Base-by-base conservation (phyloP, 2,113 vertebrate species). In the Rhabdomys dilectus region DNA sequence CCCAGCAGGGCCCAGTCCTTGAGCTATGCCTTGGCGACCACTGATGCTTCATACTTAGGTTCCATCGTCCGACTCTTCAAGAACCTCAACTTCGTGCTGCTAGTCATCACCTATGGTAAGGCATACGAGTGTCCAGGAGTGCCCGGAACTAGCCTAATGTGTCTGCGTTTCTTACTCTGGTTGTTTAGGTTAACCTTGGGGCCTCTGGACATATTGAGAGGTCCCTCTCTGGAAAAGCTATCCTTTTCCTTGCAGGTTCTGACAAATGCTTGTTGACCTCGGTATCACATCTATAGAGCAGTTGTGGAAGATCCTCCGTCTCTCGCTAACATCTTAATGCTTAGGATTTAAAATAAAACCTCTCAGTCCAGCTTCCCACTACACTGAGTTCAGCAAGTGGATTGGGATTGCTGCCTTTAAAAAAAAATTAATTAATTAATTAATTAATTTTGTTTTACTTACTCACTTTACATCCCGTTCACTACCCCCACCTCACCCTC, bases 61-160 rank as follows among this genome's bases (percentile, higher is more conserved):
- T 99, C 99, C 22, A 98, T 99, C 89, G 0, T 97, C 78, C 98
- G 98, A 75, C 98, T 99, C 94, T 98, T 99, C 93, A 85, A 95
- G 94, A 99, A 99, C 96, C 96, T 97, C 95, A 98, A 99, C 97
- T 99, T 99, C 89, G 97, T 99, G 98, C 98, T 99, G 42, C 99
- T 99, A 29, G 92, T 99, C 97, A 93, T 99, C 97, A 99, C 98
- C 93, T 99, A 99, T 0, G 99, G 99, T 99, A 98, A 98, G 98
- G 81, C 42, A 6, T 91, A 80, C 26, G 1, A 51, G 78, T 91
- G 34, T 64, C 70, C 81, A 45, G 16, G 53, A 5, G 15, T 22
- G 2, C 7, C 8, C 10, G 2, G 17, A 26, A 1, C 75, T 31
- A 88, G 48, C 68, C n/a, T 15, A 0, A 53, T 13, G 7, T 42